Evolutionary conservation across 2,888 invertebrate genomes (phyloP).

Genomic region (Xanthorhoe designata): DNA sequence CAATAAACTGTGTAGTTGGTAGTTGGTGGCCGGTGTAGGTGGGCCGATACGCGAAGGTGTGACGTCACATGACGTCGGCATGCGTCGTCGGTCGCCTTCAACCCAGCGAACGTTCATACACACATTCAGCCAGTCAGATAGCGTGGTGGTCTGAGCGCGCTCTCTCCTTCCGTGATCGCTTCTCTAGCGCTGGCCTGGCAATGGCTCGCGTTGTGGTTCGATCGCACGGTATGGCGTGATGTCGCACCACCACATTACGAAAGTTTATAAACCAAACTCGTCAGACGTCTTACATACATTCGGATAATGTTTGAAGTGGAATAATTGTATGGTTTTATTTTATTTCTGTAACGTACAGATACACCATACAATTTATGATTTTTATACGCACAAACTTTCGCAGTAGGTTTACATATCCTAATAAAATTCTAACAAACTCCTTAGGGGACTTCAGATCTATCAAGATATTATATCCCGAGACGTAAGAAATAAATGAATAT

Average conservation of each 20-base stretch:
- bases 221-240: conserved; percentile 80
- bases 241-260: conserved; percentile 71
- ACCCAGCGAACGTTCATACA: conserved; percentile 12
- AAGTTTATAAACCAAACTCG: conserved; percentile 53
- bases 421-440: too few species aligned
- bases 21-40: conserved; percentile 43
- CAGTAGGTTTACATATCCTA: too few species aligned
- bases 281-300: conserved; percentile 21
- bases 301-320: conserved; percentile 6
- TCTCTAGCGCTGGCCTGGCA: conserved; percentile 21
- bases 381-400: background rate
- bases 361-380: background rate
- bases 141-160: conserved; percentile 31
- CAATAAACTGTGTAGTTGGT: conserved; percentile 58
- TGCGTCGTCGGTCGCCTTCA: too few species aligned
- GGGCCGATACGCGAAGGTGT: conserved; percentile 55
- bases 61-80: conserved; percentile 68
- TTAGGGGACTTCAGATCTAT: too few species aligned
- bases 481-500: too few species aligned
- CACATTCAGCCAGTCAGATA: conserved; percentile 14
- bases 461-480: too few species aligned
- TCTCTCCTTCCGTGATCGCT: conserved; percentile 35
- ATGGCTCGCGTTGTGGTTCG: conserved; percentile 48
- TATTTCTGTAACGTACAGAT: background rate
- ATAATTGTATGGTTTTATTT: conserved; percentile 15